Base-by-base conservation (phyloP, 2,113 vertebrate species). In the Ictidomys tridecemlineatus region DNA sequence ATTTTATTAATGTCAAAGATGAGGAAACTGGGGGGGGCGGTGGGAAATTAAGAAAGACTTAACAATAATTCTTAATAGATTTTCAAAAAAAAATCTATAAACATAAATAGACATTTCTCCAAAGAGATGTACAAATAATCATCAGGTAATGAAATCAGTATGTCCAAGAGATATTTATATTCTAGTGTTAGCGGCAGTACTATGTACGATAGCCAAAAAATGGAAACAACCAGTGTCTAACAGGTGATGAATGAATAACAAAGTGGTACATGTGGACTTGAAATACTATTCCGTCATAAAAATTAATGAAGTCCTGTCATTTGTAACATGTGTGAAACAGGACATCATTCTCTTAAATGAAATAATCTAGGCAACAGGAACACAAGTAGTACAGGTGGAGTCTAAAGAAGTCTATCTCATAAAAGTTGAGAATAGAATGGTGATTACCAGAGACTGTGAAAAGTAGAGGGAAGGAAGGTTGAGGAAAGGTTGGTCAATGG, bases 41-140 rank as follows among this genome's bases (percentile, higher is more conserved):
- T 92, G 45, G 53, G 79, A 69, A 53, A 48, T 56, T 92, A 90
- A 82, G 39, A 84, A 83, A 65, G 0, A 34, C 12, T 32, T 37
- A 93, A 74, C n/a, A 80, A 32, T 85, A 89, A 85, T 85, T 56
- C n/a, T 89, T 94, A 28, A 80, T 65, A 61, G 58, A 61, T 73
- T 85, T 82, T 13, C 18, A 6, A 58, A 58, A 87, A 87, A 91
- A 80, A 69, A 30, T 69, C 32, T 39, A 30, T 58, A 39, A 26
- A 9, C 24, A 30, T 63, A 24, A 63, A 28, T 39, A 83, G 22
- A 63, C 9, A 30, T 83, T 83, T 63, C 24, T 61, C 13, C 26
- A 83, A 53, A 82, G 56, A 37, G 12, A 58, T 13, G 30, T 42
- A 28, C 20, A 83, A 42, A 83, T n/a, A 11, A 2, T 16, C 53